phyloP scores from a whole-genome alignment of 2,888 invertebrate species.

The Thyatira batis region DNA sequence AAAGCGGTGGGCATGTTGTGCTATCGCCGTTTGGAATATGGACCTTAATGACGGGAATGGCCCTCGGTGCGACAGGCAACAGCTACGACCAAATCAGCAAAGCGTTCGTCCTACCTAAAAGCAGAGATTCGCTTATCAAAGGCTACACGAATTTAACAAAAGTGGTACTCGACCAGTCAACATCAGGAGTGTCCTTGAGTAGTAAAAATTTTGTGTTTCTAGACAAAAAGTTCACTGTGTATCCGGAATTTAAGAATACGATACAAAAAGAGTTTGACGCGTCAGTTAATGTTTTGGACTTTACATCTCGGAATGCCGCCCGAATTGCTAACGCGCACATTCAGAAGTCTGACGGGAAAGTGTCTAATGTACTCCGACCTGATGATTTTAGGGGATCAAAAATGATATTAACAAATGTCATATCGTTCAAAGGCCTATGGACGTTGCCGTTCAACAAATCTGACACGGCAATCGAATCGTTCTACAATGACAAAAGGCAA shows the following conservation, averaged over 20 bases:
- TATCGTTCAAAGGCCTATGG: constrained; percentile 89
- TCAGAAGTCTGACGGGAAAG: constrained; percentile 60
- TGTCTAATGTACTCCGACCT: constrained; percentile 68
- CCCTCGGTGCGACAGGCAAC: constrained; percentile 64
- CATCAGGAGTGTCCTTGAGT: constrained; percentile 57
- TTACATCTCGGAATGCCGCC: constrained; percentile 59
- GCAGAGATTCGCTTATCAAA: constrained; percentile 40
- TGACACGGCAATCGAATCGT: constrained; percentile 79
- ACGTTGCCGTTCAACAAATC: constrained; percentile 83
- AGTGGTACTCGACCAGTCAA: constrained; percentile 51
- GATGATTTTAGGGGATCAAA: constrained; percentile 81
- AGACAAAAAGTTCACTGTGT: constrained; percentile 60
- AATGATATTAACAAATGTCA: constrained; percentile 86
- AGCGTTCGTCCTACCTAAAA: constrained; percentile 63
- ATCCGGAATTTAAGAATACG: constrained; percentile 42
- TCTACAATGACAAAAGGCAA: constrained; percentile 81
- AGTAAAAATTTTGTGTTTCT: constrained; percentile 71
- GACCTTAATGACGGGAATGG: constrained; percentile 72
- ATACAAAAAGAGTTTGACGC: constrained; percentile 67
- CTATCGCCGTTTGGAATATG: constrained; percentile 78
- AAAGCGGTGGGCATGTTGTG: constrained; percentile 67
- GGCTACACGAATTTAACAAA: constrained; percentile 59
- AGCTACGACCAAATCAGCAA: constrained; percentile 56
- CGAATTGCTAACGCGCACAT: constrained; percentile 64
- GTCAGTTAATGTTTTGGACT: constrained; percentile 59